Evolutionary conservation across 2,113 vertebrate genomes (phyloP).

Genomic region (Struthidea cinerea): DNA sequence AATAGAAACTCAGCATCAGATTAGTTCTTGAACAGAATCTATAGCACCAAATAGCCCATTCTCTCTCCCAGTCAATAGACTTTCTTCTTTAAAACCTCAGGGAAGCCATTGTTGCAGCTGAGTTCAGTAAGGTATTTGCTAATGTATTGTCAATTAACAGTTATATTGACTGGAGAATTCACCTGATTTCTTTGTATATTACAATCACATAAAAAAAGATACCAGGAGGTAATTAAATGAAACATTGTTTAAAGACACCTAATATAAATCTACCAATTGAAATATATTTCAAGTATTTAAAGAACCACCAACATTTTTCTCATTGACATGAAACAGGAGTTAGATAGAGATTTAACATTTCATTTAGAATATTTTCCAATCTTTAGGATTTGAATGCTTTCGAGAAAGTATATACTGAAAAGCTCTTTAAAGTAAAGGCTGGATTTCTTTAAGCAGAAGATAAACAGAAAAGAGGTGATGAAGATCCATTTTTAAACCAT

Average conservation of each 20-base stretch:
- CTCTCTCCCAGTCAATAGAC: neutral
- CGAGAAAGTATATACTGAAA: neutral
- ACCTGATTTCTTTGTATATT: neutral
- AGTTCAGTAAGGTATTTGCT: neutral
- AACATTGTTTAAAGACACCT: neutral
- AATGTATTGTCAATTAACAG: neutral
- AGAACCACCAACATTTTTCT: neutral
- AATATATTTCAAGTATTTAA: neutral
- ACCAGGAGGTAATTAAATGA: neutral
- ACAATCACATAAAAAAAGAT: neutral
- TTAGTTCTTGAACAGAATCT: neutral
- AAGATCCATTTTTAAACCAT: neutral
- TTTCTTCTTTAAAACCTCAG: slow-evolving; percentile 19
- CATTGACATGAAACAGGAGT: neutral
- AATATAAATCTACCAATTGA: neutral
- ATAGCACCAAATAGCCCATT: neutral
- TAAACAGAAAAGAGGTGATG: neutral
- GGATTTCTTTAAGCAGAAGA: neutral
- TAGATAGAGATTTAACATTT: neutral
- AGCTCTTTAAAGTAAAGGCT: neutral
- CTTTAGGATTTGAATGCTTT: neutral
- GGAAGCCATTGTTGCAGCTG: neutral
- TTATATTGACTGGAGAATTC: neutral
- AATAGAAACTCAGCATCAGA: neutral
- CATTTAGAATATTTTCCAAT: neutral